Evolutionary conservation across 2,888 invertebrate species (phyloP).

Genomic region (Drosophila melanosoma): DNA sequence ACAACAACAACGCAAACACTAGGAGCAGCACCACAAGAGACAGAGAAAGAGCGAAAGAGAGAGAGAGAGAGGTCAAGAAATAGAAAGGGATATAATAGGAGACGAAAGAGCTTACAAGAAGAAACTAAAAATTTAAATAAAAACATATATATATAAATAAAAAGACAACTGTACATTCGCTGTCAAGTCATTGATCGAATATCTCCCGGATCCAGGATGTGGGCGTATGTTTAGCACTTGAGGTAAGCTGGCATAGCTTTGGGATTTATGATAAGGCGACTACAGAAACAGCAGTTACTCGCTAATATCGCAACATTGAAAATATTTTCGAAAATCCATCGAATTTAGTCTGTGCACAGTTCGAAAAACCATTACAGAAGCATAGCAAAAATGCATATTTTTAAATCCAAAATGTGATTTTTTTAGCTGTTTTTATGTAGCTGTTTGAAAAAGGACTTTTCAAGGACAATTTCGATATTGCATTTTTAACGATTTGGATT

Average conservation of each 20-base stretch:
- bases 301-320: background rate
- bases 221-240: slow-evolving; percentile 43
- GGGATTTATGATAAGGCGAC: slow-evolving; percentile 34
- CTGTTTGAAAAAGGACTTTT: background rate
- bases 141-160: background rate
- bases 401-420: background rate
- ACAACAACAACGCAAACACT: slow-evolving; percentile 37
- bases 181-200: background rate
- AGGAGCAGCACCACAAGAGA: slow-evolving; percentile 23
- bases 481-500: background rate
- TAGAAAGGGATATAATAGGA: background rate
- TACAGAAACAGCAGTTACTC: background rate
- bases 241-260: slow-evolving; percentile 47
- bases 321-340: slow-evolving; percentile 4
- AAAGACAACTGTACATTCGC: background rate
- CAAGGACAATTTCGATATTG: background rate
- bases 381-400: background rate
- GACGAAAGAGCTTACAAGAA: slow-evolving; percentile 2
- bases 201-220: slow-evolving; percentile 51
- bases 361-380: background rate
- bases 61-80: background rate
- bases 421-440: background rate
- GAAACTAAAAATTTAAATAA: background rate
- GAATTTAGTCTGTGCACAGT: background rate
- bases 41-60: background rate